Evolutionary conservation across 2,888 invertebrate genomes (phyloP), one percentile per base, ranked within the genome.

Genomic region (Ectobius pallidus): DNA sequence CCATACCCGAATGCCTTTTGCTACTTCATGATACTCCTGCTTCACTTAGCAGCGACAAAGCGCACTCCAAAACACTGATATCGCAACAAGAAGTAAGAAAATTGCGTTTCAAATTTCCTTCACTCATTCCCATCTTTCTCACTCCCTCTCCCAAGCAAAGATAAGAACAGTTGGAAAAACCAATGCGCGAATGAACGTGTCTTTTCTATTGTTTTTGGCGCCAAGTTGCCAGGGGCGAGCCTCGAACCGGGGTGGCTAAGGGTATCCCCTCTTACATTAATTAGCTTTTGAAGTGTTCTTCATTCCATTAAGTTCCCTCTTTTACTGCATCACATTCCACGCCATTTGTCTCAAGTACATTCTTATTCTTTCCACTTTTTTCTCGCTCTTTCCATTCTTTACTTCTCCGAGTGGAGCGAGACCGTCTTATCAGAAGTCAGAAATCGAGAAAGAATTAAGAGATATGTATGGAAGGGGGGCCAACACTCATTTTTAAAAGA

Each of bases 341-440:
- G 63, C 72, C 72, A 72, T 72, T 72, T 72, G 72, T 72, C 72
- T 72, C 72, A 25, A 65, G 72, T 63, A 72, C 72, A 69, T 72
- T 69, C 69, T 72, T 69, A 69, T 72, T 72, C 72, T 63, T 46
- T 22, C 46, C 46, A 18, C 20, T 65, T 22, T 44, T 20, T 55
- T 25, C 16, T 7, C 25, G n/a, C 44, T 39, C 44, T 62, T 42
- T 32, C 42, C 42, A 39, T 63, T 63, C 34, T 63, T 63, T 63
- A 34, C 16, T 42, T 34, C 22, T 63, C n/a, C n/a, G 39, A 63
- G 39, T 42, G 25, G 63, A 22, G 22, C 39, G 42, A n/a, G n/a
- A n/a, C 42, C 63, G 32, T 22, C 63, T 65, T 65, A 65, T 65
- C 65, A 46, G 65, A 16, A 22, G 46, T 20, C 27, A 65, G 65